These are phyloP conservation scores for Neotoxoptera formosana DNA, from an alignment of 1,140 invertebrate species.

Conservation along the genomic window DNA sequence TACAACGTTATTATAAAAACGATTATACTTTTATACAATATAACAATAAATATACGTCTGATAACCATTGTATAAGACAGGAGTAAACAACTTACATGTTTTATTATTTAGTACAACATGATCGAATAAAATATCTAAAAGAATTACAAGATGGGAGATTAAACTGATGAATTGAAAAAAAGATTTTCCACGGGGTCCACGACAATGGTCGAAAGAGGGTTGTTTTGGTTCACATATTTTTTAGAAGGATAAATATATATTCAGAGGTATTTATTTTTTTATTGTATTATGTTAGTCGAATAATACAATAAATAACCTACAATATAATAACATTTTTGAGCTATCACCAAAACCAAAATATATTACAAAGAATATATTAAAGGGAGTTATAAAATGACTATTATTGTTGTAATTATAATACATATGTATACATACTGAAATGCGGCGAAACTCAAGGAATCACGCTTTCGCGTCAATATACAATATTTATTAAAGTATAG, in stretches of 20 bases:
- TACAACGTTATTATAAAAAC: neutral
- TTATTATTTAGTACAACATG: neutral
- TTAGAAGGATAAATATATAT: neutral
- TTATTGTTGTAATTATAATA: neutral
- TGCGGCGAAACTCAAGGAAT: neutral
- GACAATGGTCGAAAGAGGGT: conserved; percentile 24
- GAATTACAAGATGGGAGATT: neutral
- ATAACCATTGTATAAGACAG: neutral
- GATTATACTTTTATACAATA: no score
- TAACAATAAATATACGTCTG: neutral
- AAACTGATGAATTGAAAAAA: neutral
- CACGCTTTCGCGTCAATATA: neutral
- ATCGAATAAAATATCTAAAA: conserved; percentile 1
- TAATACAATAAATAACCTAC: neutral
- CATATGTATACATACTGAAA: neutral
- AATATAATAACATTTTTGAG: neutral
- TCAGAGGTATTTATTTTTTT: neutral
- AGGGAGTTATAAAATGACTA: neutral
- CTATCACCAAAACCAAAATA: neutral
- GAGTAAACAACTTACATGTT: neutral
- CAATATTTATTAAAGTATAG: neutral
- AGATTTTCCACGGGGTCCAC: neutral
- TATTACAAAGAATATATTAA: conserved; percentile 19
- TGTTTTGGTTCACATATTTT: conserved; percentile 30
- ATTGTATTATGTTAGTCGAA: neutral